These are phyloP conservation scores for Drosophila prostipennis DNA, from an alignment of 2,888 invertebrate genomes.

Conservation along the genomic window DNA sequence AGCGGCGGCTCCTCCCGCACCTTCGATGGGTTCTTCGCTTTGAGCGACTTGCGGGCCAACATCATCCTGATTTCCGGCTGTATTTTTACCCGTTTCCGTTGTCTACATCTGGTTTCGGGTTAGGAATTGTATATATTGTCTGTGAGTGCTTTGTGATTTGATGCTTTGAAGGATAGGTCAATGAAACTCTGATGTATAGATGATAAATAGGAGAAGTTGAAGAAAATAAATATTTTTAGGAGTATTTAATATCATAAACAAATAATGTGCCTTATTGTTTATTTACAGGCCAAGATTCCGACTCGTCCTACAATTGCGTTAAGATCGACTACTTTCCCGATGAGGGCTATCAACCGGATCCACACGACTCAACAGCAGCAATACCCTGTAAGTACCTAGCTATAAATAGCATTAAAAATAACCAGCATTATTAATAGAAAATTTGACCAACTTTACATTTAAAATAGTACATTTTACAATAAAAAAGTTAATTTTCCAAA, in stretches of 20 bases:
- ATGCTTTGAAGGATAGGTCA: neutral
- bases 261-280: neutral
- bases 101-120: neutral
- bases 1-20: neutral
- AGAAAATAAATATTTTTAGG: too few species aligned
- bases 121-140: neutral
- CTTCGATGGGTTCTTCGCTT: neutral
- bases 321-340: conserved; percentile 95
- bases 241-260: too few species aligned
- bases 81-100: neutral
- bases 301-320: conserved; percentile 86
- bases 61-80: neutral
- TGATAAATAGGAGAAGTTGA: too few species aligned
- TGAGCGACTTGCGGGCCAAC: neutral
- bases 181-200: too few species aligned
- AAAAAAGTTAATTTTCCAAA: too few species aligned
- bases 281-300: conserved; percentile 66
- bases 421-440: too few species aligned
- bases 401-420: too few species aligned
- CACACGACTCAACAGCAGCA: conserved; percentile 95
- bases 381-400: conserved; percentile 92
- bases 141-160: neutral
- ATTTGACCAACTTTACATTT: too few species aligned
- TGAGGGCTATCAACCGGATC: conserved; percentile 94
- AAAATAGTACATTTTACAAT: too few species aligned